Evolutionary conservation across 1,140 invertebrate species (phyloP), one percentile per base, ranked within the genome.

Genomic region (Aplysia californica): DNA sequence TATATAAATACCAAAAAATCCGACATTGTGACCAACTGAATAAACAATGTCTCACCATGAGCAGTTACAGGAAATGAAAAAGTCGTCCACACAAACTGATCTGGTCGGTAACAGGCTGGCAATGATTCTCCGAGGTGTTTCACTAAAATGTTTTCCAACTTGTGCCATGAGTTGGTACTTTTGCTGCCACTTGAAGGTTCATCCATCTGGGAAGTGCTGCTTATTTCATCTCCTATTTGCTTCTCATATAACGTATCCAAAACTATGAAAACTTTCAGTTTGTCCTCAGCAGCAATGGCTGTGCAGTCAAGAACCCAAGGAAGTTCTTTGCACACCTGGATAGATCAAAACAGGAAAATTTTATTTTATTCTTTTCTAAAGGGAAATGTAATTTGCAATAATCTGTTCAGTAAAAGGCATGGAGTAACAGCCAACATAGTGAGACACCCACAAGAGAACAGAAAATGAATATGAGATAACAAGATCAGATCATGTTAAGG

Each of bases 41-140:
- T 66, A 10, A 38, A 6, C 38, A 4, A 56, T n/a, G n/a, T n/a
- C 50, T 70, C 38, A 73, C 70, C 70, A 73, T 73, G 3, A n/a
- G 21, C 2, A 2, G 70, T 73, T 15, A 73, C 1, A 29, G 70
- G 70, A 39, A 73, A 61, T 5, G n/a, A 15, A 26, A 35, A 35
- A 56, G 1, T 4, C 26, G 61, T 29, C 33, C 29, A 36, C 38
- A 73, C 56, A 73, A 73, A 73, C 3, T 21, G 15, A 39, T 31
- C 44, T 21, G 70, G 70, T 20, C n/a, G 38, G 38, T 39, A 73
- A 23, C 61, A 58, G n/a, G 21, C 29, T 20, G 70, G 70, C 20
- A 73, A 58, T 2, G 6, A 15, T 1, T 73, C 70, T 33, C 26
- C 18, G 39, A 56, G 55, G 39, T 35, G 50, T 29, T 33, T 44